phyloP scores from a whole-genome alignment of 2,888 invertebrate species.

The Leucoma salicis region DNA sequence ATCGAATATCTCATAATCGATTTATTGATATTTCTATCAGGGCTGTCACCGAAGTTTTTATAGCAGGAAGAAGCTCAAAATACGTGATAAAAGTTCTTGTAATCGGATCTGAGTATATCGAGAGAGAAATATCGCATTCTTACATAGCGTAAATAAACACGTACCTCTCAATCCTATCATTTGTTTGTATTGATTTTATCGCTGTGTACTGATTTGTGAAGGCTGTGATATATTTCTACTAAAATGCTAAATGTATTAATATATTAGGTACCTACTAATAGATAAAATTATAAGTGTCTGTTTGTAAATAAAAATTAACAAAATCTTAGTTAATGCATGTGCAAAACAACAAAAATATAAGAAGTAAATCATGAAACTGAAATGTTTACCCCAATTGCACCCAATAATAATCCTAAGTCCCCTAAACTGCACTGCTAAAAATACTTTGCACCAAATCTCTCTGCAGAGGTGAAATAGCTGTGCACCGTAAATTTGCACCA shows the following conservation, averaged over 20 bases:
- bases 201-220: too few relatives aligned
- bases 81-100: not conserved
- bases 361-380: too few relatives aligned
- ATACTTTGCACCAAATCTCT: constrained; percentile 59
- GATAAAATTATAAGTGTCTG: too few relatives aligned
- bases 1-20: constrained; percentile 13
- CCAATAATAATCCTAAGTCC: too few relatives aligned
- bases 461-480: constrained; percentile 53
- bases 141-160: not conserved
- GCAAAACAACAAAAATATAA: too few relatives aligned
- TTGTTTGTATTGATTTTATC: not conserved
- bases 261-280: too few relatives aligned
- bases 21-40: constrained; percentile 6
- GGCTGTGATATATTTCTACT: too few relatives aligned
- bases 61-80: not conserved
- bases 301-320: too few relatives aligned
- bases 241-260: too few relatives aligned
- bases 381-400: too few relatives aligned
- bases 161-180: not conserved
- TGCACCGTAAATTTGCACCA: constrained; percentile 75
- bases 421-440: constrained; percentile 45
- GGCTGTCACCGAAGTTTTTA: not conserved
- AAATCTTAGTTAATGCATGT: too few relatives aligned
- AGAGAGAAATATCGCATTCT: not conserved
- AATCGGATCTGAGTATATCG: not conserved